phyloP scores from a whole-genome alignment of 2,113 vertebrate species.

The Fulica atra region DNA sequence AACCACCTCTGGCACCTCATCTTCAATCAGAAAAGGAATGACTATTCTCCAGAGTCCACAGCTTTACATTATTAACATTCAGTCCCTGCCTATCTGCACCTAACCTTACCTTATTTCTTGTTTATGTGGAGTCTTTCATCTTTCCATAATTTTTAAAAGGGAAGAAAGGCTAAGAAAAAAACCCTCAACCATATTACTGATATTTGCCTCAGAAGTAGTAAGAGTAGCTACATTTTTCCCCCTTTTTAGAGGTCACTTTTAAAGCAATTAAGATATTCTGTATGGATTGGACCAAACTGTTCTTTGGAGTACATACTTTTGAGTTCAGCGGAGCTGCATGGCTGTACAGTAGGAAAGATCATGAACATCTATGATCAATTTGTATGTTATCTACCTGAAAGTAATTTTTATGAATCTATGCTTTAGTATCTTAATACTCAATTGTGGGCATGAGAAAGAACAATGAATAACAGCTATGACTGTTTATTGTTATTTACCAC shows the following conservation, averaged over 20 bases:
- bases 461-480: not conserved
- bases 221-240: not conserved
- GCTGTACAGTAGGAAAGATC: not conserved
- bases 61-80: not conserved
- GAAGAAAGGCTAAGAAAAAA: not conserved
- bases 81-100: not conserved
- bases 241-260: not conserved
- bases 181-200: not conserved
- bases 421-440: not conserved
- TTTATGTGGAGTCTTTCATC: not conserved
- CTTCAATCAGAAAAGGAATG: slow-evolving; percentile 14
- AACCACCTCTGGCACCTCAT: slow-evolving; percentile 20
- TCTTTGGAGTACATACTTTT: not conserved
- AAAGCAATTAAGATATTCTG: not conserved
- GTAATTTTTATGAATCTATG: not conserved
- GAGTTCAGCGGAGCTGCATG: not conserved
- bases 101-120: not conserved
- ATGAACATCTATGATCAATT: not conserved
- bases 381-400: not conserved
- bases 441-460: not conserved
- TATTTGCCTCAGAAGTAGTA: not conserved
- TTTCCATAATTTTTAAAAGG: not conserved
- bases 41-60: not conserved
- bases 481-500: not conserved
- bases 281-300: not conserved